Evolutionary conservation across 1,140 invertebrate species (phyloP), one percentile per base, ranked within the genome.

Genomic region (Idris sp.): DNA sequence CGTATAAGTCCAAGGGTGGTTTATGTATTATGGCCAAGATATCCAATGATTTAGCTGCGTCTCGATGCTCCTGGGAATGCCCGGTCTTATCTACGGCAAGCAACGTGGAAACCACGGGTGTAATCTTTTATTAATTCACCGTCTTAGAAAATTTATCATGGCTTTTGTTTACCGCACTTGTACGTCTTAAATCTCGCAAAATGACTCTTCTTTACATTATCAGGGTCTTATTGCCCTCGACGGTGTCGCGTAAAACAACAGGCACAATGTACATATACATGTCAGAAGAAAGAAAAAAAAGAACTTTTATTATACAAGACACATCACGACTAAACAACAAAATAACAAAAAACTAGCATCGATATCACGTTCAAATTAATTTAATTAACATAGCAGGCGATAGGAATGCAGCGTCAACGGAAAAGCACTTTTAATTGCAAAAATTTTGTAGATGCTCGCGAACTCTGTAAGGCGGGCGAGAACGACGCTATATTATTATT

Each of bases 61-160:
- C 80, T 81, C 79, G 74, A 79, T 80, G 73, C 81, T 76, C 77
- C 71, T 76, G 77, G 79, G 80, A 81, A 74, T 73, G 75, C 76
- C 78, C 78, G 40, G 71, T 82, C 84, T 86, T 88, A 87, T 87
- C 84, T 83, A n/a, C n/a, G 77, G 77, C 64, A 71, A 79, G 58
- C n/a, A 79, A 79, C 75, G 74, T 79, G 78, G 78, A 86, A 83
- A 83, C 84, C 84, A 81, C 79, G 81, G 38, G 79, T 86, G 86
- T 88, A 88, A 88, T 88, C 86, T 87, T 88, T 88, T 88, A 88
- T 88, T 88, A 88, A 88, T 88, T 88, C 86, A 84, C 79, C 80
- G 84, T 86, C 86, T 87, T 86, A 84, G 77, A 76, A 86, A 87
- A 87, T 87, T 88, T 88, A 88, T 87, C 81, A 85, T 73, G 69